These are phyloP conservation scores for Torymus texanus DNA, from an alignment of 2,888 invertebrate genomes.

Conservation along the genomic window DNA sequence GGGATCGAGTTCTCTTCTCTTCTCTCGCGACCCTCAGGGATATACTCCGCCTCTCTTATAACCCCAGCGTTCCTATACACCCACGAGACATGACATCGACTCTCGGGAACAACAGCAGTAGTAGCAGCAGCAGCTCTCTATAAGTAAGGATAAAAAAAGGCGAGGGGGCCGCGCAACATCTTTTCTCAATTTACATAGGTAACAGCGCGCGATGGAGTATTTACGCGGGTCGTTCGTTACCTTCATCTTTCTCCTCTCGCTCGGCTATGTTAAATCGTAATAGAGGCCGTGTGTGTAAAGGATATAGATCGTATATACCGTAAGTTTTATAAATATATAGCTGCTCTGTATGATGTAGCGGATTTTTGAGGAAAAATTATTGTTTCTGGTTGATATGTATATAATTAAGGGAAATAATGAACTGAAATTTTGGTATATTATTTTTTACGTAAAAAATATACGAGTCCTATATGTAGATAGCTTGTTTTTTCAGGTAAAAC, in stretches of 20 bases:
- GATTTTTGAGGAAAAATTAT: too few relatives aligned
- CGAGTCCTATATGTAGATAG: too few relatives aligned
- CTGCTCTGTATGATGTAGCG: too few relatives aligned
- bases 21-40: too few relatives aligned
- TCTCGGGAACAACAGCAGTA: background rate
- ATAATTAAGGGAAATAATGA: too few relatives aligned
- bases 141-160: constrained; percentile 12
- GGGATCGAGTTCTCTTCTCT: too few relatives aligned
- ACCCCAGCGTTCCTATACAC: constrained; percentile 25
- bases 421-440: too few relatives aligned
- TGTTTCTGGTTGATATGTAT: too few relatives aligned
- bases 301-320: too few relatives aligned
- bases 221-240: background rate
- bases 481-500: too few relatives aligned
- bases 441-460: too few relatives aligned
- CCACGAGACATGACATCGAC: constrained; percentile 3
- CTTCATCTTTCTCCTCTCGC: background rate
- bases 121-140: background rate
- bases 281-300: background rate
- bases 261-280: constrained; percentile 13
- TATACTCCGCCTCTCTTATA: background rate
- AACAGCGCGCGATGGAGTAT: constrained; percentile 11
- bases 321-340: too few relatives aligned
- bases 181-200: constrained; percentile 41
- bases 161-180: constrained; percentile 11